Evolutionary conservation across 2,888 invertebrate species (phyloP), one percentile per base, ranked within the genome.

Genomic region (Ganaspis brasiliensis): DNA sequence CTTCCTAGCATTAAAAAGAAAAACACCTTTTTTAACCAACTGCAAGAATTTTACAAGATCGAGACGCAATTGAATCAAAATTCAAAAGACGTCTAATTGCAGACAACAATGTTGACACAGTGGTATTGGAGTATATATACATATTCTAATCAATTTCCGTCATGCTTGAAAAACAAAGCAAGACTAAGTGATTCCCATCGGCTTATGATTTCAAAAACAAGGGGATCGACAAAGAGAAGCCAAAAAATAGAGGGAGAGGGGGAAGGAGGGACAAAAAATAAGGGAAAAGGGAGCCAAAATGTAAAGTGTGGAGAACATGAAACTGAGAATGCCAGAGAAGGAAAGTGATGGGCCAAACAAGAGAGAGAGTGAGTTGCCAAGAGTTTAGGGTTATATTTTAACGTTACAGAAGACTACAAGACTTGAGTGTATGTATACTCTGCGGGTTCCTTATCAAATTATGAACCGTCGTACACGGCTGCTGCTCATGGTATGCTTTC

Each of bases 401-500:
- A 67, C 75, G 57, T 72, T n/a, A 74, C 74, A 63, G 26, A 59
- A 76, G 73, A 52, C 72, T 78, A 57, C 55, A 40, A 49, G 56
- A 14, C 26, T 63, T 40, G 59, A 72, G 72, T 75, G 75, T 67
- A 67, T 77, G 76, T 74, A 73, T 74, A 49, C 76, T 78, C 76
- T 55, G 59, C 78, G 73, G 81, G 76, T 75, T 82, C 74, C 81
- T 84, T 82, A 83, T 83, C 82, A 82, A 85, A 82, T 82, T 78
- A 83, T 82, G 79, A 81, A 75, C 77, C 78, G 61, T 70, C 77
- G 76, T 73, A 73, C 45, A 26, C 21, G 9, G 26, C 24, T 45
- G 45, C 67, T 67, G 26, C 45, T 67, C 24, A 67, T 76, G 59
- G 57, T 45, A 21, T 21, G 49, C 73, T 74, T 70, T 74, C 76